Percentiles rank a stretch among this genome's conserved stretches.
These are phyloP conservation scores for Tetragnatha versicolor DNA, from an alignment of 1,140 invertebrate genomes.

Conservation along the genomic window DNA sequence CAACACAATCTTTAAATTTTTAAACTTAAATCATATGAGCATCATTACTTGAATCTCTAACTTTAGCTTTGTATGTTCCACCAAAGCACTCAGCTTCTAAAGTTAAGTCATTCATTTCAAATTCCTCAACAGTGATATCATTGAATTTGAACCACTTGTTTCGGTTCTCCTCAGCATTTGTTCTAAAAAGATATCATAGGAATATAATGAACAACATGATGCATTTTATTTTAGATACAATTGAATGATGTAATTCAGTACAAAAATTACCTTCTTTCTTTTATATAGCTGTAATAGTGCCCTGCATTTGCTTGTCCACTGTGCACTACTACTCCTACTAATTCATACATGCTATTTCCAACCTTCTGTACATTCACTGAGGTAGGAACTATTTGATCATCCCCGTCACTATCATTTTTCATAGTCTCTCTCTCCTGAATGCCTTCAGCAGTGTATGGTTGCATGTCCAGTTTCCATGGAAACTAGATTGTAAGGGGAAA, in stretches of 20 bases:
- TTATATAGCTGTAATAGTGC: constrained; percentile 72
- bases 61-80: constrained; percentile 68
- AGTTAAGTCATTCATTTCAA: constrained; percentile 65
- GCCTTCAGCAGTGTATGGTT: constrained; percentile 70
- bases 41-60: constrained; percentile 64
- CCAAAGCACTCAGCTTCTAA: constrained; percentile 70
- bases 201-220: background rate
- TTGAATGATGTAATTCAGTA: background rate
- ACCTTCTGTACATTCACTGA: constrained; percentile 57
- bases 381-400: constrained; percentile 56
- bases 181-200: constrained; percentile 40
- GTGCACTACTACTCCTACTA: constrained; percentile 72
- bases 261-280: constrained; percentile 63
- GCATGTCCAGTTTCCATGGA: constrained; percentile 70
- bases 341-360: constrained; percentile 63
- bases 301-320: constrained; percentile 72
- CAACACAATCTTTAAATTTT: background rate
- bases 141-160: constrained; percentile 72
- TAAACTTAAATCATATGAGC: background rate
- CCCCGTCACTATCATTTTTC: constrained; percentile 51
- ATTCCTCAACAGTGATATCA: constrained; percentile 68
- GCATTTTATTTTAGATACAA: background rate
- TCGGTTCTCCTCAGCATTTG: constrained; percentile 58
- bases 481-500: constrained; percentile 66
- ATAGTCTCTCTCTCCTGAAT: constrained; percentile 66